These are phyloP conservation scores for Hypothenemus hampei DNA, from an alignment of 1,140 invertebrate genomes.

Conservation along the genomic window DNA sequence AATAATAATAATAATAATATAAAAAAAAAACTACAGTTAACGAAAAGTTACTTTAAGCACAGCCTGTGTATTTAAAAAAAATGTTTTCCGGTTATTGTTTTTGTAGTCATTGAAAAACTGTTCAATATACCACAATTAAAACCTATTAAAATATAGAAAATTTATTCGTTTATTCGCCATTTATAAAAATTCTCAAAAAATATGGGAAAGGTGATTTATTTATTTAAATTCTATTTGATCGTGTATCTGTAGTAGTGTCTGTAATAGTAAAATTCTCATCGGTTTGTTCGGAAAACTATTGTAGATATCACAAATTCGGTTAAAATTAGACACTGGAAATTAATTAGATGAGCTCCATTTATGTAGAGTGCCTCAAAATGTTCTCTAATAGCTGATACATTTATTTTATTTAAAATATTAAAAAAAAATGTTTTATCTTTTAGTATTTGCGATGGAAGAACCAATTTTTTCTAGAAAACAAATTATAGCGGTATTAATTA, in stretches of 20 bases:
- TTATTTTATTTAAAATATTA: too few species aligned
- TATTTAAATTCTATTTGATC: constrained; percentile 4
- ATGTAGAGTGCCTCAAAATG: too few species aligned
- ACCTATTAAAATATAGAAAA: constrained; percentile 8
- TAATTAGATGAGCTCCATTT: neutral
- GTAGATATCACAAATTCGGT: constrained; percentile 34
- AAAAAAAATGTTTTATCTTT: too few species aligned
- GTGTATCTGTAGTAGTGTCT: too few species aligned
- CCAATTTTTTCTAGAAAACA: too few species aligned
- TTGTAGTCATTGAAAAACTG: constrained; percentile 22
- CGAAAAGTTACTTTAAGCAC: constrained; percentile 36
- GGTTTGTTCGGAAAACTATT: constrained; percentile 28
- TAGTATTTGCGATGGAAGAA: too few species aligned
- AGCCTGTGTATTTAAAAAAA: constrained; percentile 40
- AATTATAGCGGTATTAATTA: too few species aligned
- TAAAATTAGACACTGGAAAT: constrained; percentile 17
- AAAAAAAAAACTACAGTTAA: constrained; percentile 28
- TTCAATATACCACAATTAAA: constrained; percentile 22
- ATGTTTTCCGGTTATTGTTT: constrained; percentile 26
- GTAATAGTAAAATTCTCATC: too few species aligned
- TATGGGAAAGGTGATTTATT: constrained; percentile 25
- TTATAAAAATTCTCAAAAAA: constrained; percentile 29
- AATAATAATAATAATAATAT: constrained; percentile 23
- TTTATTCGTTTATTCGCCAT: constrained; percentile 17
- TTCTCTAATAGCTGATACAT: too few species aligned